These are phyloP conservation scores for Eunapius fragilis DNA, from an alignment of 37 sponge, comb jelly and placozoan species.

Conservation along the genomic window DNA sequence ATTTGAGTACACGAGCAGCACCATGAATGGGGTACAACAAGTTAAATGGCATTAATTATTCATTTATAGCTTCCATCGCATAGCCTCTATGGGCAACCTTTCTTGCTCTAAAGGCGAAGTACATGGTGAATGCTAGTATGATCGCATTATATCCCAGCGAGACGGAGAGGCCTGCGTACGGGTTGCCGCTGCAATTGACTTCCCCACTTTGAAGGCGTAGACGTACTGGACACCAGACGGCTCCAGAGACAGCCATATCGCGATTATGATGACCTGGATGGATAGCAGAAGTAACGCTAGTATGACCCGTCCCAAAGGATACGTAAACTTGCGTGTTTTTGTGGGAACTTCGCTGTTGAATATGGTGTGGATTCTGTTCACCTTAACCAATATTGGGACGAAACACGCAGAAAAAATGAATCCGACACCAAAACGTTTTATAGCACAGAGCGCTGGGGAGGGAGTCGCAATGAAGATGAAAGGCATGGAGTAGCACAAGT, in stretches of 20 bases:
- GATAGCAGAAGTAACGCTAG: slow-evolving; percentile 32
- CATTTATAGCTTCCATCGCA: too few species aligned
- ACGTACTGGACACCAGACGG: slow-evolving; percentile 6
- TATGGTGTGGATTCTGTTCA: slow-evolving; percentile 61
- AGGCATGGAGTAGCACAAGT: slow-evolving; percentile 49
- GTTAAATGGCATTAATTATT: too few species aligned
- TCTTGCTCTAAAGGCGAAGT: slow-evolving; percentile 62
- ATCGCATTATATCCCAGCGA: slow-evolving; percentile 42
- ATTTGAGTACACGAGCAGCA: too few species aligned
- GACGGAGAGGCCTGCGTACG: slow-evolving; percentile 25
- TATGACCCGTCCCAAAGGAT: slow-evolving; percentile 37
- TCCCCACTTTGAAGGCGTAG: slow-evolving; percentile 4
- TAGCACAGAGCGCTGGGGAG: slow-evolving; percentile 34
- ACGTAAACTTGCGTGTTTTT: slow-evolving; percentile 19
- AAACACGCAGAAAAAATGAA: slow-evolving; percentile 53
- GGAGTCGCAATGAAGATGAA: slow-evolving; percentile 52
- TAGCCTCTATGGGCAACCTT: slow-evolving; percentile 66
- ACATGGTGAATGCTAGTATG: slow-evolving; percentile 43
- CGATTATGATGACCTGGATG: slow-evolving; percentile 16
- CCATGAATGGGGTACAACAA: too few species aligned
- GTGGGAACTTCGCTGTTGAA: slow-evolving; percentile 42
- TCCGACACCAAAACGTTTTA: slow-evolving; percentile 45
- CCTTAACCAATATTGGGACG: slow-evolving; percentile 63
- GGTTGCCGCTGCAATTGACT: slow-evolving; percentile 36
- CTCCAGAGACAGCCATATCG: slow-evolving; percentile 42